These are phyloP conservation scores for Takifugu rubripes DNA, from an alignment of 2,797 vertebrate species.

Conservation along the genomic window DNA sequence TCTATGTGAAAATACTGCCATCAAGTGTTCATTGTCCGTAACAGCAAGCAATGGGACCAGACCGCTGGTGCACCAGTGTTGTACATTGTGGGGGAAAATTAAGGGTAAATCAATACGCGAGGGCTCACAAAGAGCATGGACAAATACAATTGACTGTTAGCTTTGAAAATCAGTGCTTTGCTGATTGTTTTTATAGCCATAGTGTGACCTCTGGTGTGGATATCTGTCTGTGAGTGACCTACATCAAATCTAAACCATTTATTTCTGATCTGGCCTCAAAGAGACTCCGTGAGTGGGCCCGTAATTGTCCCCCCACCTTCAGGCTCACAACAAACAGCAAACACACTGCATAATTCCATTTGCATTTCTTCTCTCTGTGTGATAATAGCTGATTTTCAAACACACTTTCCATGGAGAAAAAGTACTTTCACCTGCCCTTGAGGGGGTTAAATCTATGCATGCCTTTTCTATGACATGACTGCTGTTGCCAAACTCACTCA, in stretches of 20 bases:
- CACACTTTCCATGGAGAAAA: slow-evolving; percentile 12
- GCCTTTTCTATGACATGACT: slow-evolving; percentile 65
- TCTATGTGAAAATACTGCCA: slow-evolving; percentile 44
- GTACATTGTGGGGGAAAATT: not conserved
- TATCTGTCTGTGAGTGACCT: slow-evolving; percentile 9
- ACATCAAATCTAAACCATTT: slow-evolving; percentile 14
- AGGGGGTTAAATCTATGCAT: slow-evolving; percentile 76
- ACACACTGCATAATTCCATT: not conserved
- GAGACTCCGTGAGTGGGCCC: slow-evolving; percentile 26
- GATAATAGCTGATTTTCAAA: slow-evolving; percentile 21
- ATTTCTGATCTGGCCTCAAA: slow-evolving; percentile 19
- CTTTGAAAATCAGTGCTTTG: slow-evolving; percentile 37
- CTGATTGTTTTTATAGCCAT: slow-evolving; percentile 56
- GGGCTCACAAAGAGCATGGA: slow-evolving; percentile 24
- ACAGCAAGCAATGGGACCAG: slow-evolving; percentile 21
- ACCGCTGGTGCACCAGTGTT: not conserved
- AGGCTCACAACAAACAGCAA: slow-evolving; percentile 11
- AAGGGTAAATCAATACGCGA: not conserved
- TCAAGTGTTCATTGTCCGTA: slow-evolving; percentile 42
- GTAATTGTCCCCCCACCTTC: not conserved
- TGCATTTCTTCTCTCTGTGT: slow-evolving; percentile 27
- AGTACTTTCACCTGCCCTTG: slow-evolving; percentile 58
- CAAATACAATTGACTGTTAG: slow-evolving; percentile 56
- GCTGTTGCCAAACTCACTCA: slow-evolving; percentile 60
- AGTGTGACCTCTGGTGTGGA: slow-evolving; percentile 16